Evolutionary conservation across 2,797 vertebrate species (phyloP).

Genomic region (Neoniphon sammara): DNA sequence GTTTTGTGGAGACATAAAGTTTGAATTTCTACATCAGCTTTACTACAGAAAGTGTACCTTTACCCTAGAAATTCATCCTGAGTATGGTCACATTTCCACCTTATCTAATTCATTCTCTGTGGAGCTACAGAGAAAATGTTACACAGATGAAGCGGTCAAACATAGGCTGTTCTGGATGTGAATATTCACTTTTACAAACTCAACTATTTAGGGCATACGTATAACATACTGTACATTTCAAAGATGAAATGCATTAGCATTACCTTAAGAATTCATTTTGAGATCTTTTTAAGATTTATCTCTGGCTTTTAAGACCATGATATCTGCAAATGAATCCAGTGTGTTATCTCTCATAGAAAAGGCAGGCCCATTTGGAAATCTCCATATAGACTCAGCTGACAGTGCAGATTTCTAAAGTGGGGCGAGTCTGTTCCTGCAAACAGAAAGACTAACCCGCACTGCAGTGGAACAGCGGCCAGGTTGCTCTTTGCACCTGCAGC

Average conservation of each 20-base stretch:
- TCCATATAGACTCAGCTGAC: constrained; percentile 54
- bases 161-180: no score
- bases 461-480: constrained; percentile 34
- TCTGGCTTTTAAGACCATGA: constrained; percentile 1
- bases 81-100: no score
- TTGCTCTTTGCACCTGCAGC: constrained; percentile 3
- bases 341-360: constrained; percentile 27
- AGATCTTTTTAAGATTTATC: constrained; percentile 5
- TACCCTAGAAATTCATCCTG: no score
- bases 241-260: not conserved
- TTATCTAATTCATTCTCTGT: no score
- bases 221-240: not conserved
- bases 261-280: not conserved
- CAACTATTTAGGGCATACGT: not conserved
- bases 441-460: constrained; percentile 22
- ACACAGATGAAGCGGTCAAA: no score
- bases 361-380: constrained; percentile 58
- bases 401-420: constrained; percentile 64
- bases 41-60: no score
- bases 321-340: constrained; percentile 20
- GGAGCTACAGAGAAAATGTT: no score
- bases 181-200: no score
- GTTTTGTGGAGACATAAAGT: no score
- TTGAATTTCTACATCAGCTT: no score
- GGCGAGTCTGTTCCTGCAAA: constrained; percentile 50